Conservation (phyloP, 1,140 invertebrate genomes). For the Cheumatopsyche charites region DNA sequence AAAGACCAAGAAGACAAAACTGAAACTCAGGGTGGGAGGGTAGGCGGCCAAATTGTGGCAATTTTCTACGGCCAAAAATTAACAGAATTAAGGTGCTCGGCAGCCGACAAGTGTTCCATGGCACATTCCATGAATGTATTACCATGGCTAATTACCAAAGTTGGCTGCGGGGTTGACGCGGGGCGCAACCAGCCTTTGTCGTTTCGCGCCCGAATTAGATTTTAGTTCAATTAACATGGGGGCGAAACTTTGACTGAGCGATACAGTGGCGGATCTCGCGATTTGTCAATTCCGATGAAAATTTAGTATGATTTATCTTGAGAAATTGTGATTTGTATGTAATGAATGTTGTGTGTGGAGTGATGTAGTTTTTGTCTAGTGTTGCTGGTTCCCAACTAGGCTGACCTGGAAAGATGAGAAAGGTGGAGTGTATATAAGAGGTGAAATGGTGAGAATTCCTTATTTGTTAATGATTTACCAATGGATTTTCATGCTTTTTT, state of each 20-base stretch:
- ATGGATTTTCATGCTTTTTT: too few relatives aligned
- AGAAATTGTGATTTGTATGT: too few relatives aligned
- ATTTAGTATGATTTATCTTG: too few relatives aligned
- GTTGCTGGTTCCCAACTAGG: too few relatives aligned
- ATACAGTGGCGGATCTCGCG: too few relatives aligned
- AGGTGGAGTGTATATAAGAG: too few relatives aligned
- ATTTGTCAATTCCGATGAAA: too few relatives aligned
- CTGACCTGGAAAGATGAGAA: too few relatives aligned
- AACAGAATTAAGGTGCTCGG: constrained; percentile 30
- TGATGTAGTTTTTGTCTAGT: too few relatives aligned
- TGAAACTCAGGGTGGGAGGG: background rate
- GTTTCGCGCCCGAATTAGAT: constrained; percentile 37
- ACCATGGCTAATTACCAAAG: constrained; percentile 42
- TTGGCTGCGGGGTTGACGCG: constrained; percentile 1
- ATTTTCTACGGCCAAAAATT: constrained; percentile 29
- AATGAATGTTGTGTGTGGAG: too few relatives aligned
- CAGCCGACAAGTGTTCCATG: constrained; percentile 33
- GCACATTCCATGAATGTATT: constrained; percentile 39
- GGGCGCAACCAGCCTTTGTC: constrained; percentile 28
- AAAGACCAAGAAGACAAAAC: background rate
- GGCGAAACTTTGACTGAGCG: constrained; percentile 24
- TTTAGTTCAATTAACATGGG: constrained; percentile 39
- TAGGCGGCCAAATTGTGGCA: constrained; percentile 12
- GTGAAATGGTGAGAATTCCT: too few relatives aligned
- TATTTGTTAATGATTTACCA: too few relatives aligned